Percentiles rank a stretch among this genome's conserved stretches.
These are phyloP conservation scores for Plutomurus gul DNA, from an alignment of 1,140 invertebrate genomes.

Conservation along the genomic window DNA sequence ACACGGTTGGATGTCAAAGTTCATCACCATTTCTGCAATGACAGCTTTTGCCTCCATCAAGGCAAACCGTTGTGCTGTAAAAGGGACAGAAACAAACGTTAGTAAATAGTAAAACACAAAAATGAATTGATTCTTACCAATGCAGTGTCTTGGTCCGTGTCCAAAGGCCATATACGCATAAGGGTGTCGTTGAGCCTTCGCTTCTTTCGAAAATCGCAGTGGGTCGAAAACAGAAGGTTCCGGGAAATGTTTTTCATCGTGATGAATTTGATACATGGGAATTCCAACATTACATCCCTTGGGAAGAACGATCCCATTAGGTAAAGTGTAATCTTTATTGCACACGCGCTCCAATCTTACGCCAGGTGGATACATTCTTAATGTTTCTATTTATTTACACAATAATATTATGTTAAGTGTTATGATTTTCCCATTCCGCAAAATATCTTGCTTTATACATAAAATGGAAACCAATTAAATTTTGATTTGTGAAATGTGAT, in stretches of 20 bases:
- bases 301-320: slow-evolving; percentile 60
- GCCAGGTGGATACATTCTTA: slow-evolving; percentile 65
- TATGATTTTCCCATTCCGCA: too few species aligned
- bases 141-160: too few species aligned
- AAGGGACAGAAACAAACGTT: too few species aligned
- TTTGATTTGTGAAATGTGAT: too few species aligned
- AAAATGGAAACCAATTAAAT: too few species aligned
- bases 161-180: too few species aligned
- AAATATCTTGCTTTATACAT: too few species aligned
- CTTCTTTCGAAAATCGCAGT: slow-evolving; percentile 66
- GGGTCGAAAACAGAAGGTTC: slow-evolving; percentile 71
- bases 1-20: too few species aligned
- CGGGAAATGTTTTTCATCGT: slow-evolving; percentile 65
- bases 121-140: neutral
- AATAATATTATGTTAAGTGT: neutral
- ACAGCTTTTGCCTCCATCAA: too few species aligned
- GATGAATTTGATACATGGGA: slow-evolving; percentile 66
- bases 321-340: slow-evolving; percentile 61
- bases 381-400: slow-evolving; percentile 56
- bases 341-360: slow-evolving; percentile 61
- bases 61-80: too few species aligned
- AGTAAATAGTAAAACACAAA: too few species aligned
- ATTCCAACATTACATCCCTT: slow-evolving; percentile 62
- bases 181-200: slow-evolving; percentile 50
- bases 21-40: too few species aligned